A percentile compares a stretch with the other conserved stretches of the same genome.
Evolutionary conservation across 1,140 invertebrate genomes (phyloP).

Genomic region (Achatina immaculata): DNA sequence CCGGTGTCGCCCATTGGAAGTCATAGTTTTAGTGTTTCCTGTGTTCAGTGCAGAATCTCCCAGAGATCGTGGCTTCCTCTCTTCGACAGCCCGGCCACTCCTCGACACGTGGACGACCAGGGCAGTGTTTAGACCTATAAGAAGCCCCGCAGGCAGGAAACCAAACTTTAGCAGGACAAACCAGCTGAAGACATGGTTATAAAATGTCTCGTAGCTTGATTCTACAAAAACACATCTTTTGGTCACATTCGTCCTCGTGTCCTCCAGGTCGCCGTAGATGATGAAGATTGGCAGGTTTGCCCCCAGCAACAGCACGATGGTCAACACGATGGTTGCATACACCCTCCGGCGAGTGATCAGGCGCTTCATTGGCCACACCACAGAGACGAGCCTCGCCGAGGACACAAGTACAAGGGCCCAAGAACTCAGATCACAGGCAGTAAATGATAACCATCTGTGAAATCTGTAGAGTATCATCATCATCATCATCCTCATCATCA

Average conservation of each 20-base stretch:
- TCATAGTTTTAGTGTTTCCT: background rate
- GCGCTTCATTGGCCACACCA: slow-evolving; percentile 28
- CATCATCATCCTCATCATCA: slow-evolving; percentile 25
- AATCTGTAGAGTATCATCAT: slow-evolving; percentile 23
- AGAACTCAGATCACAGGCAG: slow-evolving; percentile 23
- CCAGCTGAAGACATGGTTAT: slow-evolving; percentile 23
- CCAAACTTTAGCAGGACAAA: slow-evolving; percentile 29
- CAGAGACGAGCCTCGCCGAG: slow-evolving; percentile 10
- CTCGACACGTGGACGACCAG: background rate
- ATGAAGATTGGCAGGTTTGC: slow-evolving; percentile 35
- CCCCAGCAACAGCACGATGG: background rate
- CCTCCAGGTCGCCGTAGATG: slow-evolving; percentile 19
- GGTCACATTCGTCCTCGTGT: background rate
- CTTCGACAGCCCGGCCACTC: background rate
- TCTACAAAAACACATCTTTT: background rate
- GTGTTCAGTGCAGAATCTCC: background rate
- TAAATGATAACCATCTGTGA: slow-evolving; percentile 33
- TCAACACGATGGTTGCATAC: slow-evolving; percentile 6
- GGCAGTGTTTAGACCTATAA: slow-evolving; percentile 17
- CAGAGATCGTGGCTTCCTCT: background rate
- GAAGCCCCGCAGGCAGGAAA: slow-evolving; percentile 8
- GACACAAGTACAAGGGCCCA: slow-evolving; percentile 30
- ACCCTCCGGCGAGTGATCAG: background rate
- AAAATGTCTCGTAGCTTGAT: background rate
- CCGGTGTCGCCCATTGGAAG: background rate